Conservation (phyloP, 2,113 vertebrate species). For the Chauna torquata region DNA sequence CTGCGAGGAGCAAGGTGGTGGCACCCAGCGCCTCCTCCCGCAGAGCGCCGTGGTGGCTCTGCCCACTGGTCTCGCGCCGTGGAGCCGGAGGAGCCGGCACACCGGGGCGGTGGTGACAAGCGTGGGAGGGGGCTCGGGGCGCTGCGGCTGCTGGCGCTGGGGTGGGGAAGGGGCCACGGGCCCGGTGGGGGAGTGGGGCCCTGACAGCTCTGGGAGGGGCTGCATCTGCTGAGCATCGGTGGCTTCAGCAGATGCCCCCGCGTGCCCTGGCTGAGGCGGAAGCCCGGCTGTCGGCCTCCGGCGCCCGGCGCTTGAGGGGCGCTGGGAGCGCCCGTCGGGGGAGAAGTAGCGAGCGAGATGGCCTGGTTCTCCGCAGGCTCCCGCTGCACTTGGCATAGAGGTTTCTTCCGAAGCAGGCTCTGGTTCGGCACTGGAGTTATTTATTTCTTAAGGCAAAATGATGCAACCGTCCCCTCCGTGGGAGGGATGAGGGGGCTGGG, state of each 20-base stretch:
- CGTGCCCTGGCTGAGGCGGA: too few species aligned
- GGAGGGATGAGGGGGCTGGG: slow-evolving; percentile 50
- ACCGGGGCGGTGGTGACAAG: too few species aligned
- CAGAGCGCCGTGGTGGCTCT: too few species aligned
- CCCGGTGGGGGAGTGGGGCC: not conserved
- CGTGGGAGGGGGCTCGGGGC: too few species aligned
- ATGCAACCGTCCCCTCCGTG: slow-evolving; percentile 43
- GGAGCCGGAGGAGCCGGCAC: too few species aligned
- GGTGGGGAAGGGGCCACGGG: too few species aligned
- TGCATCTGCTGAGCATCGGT: not conserved
- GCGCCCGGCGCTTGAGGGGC: fast-evolving
- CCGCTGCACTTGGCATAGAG: not conserved
- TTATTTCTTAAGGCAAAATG: slow-evolving; percentile 62
- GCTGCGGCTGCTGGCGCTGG: too few species aligned
- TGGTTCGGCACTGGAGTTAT: not conserved
- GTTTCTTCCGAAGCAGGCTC: not conserved
- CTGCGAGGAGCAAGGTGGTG: not conserved
- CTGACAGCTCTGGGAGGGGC: too few species aligned
- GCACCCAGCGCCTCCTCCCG: too few species aligned
- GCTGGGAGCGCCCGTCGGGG: not conserved
- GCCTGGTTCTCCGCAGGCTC: fast-evolving
- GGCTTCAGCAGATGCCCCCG: too few species aligned
- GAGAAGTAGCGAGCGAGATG: too few species aligned
- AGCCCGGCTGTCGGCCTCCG: not conserved
- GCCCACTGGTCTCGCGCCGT: too few species aligned